Percentiles rank a stretch among this genome's conserved stretches.
Conservation (phyloP, 2,797 vertebrate genomes). For the Cynodonichthys magdalenae region DNA sequence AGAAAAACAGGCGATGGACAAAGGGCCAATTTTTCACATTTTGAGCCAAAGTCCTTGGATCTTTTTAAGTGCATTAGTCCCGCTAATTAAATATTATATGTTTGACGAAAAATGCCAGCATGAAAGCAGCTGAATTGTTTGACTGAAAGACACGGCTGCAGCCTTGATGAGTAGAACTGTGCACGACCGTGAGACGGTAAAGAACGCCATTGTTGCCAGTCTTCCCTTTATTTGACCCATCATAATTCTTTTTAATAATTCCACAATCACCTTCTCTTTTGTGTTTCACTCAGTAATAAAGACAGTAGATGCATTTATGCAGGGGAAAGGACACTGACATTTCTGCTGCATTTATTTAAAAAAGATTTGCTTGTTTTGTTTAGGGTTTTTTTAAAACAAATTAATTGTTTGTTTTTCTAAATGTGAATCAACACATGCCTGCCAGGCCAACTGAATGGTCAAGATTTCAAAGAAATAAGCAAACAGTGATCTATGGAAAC, state of each 20-base stretch:
- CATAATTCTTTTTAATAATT: slow-evolving; percentile 47
- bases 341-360: slow-evolving; percentile 13
- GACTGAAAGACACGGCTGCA: slow-evolving; percentile 66
- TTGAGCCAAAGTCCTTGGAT: slow-evolving; percentile 76
- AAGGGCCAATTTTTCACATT: slow-evolving; percentile 70
- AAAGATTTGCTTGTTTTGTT: slow-evolving; percentile 24
- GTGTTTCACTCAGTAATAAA: slow-evolving; percentile 37
- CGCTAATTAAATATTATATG: slow-evolving; percentile 80
- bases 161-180: slow-evolving; percentile 72
- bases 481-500: no score
- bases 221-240: slow-evolving; percentile 54
- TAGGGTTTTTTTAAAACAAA: background rate
- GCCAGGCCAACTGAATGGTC: background rate
- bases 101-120: slow-evolving; percentile 71
- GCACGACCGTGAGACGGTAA: slow-evolving; percentile 61
- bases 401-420: background rate
- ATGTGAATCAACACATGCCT: background rate
- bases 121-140: slow-evolving; percentile 74
- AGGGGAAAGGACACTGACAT: slow-evolving; percentile 15
- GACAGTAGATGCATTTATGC: slow-evolving; percentile 22
- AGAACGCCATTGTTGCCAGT: slow-evolving; percentile 65
- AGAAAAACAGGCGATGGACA: slow-evolving; percentile 71
- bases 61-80: slow-evolving; percentile 73
- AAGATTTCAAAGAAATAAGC: background rate
- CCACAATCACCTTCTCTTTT: slow-evolving; percentile 57